Evolutionary conservation across 2,113 vertebrate species (phyloP), one percentile per base, ranked within the genome.

Genomic region (Chunga burmeisteri): DNA sequence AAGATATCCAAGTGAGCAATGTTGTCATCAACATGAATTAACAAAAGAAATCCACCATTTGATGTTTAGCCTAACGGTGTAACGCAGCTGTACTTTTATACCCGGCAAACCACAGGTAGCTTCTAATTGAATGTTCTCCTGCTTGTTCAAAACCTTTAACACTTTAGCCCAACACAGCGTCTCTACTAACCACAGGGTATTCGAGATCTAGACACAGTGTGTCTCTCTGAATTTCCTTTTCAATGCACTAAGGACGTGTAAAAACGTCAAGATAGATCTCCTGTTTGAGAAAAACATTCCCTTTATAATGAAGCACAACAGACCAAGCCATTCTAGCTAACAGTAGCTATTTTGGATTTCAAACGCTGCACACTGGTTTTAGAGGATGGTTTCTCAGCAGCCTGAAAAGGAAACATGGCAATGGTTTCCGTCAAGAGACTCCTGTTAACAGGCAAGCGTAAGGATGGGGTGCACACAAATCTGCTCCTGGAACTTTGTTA

Each of bases 111-210:
- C 84, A 46, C 87, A 91, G 91, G 90, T 38, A 91, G 70, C 49
- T 96, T 90, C 71, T 91, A 95, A 96, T 40, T 91, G 81, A 96
- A 91, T 34, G 44, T 26, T 94, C 70, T 86, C 63, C 59, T 74
- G 61, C 52, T 9, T 52, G 26, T 79, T 94, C 93, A 91, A 91
- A 96, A 81, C 38, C 50, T 94, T 71, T 62, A 81, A 66, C 32
- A 19, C 59, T 78, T 71, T 3, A 93, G 46, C 20, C 40, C 75
- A 88, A 88, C 21, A 87, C 14, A 74, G 67, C 82, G 38, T 75
- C 47, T 88, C 30, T 93, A 75, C 84, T 91, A 94, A 81, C n/a
- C 36, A 91, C 84, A 87, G 68, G 52, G 18, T 42, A 79, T 72
- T 34, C 67, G 61, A 95, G 65, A 91, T 63, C 65, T 63, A 89